A percentile compares a stretch with the other conserved stretches of the same genome.
These are phyloP conservation scores for Aepyceros melampus DNA, from an alignment of 2,113 vertebrate species.

Conservation along the genomic window DNA sequence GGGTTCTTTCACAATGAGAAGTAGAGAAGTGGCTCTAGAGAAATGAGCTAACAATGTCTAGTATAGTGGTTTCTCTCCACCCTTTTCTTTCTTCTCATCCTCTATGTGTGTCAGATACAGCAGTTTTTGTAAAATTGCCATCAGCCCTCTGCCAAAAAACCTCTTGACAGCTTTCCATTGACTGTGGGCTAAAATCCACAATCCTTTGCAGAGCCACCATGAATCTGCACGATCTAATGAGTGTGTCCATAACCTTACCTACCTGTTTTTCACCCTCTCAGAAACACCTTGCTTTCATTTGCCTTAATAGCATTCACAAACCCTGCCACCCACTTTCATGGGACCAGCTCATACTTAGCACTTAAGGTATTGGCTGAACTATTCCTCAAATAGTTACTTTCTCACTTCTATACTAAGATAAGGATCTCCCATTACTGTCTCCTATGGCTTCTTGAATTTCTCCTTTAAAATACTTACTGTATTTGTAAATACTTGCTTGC, in stretches of 20 bases:
- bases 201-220: neutral
- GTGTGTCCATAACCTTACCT: neutral
- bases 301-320: neutral
- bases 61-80: neutral
- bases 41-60: neutral
- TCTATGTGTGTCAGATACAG: neutral
- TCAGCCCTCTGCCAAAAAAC: neutral
- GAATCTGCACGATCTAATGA: neutral
- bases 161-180: neutral
- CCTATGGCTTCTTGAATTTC: neutral
- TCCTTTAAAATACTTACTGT: slow-evolving; percentile 5
- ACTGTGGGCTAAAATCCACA: neutral
- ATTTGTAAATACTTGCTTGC: neutral
- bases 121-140: slow-evolving; percentile 6
- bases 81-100: neutral
- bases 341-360: neutral
- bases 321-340: neutral
- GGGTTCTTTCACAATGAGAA: neutral
- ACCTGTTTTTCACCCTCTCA: neutral
- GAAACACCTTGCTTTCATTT: neutral
- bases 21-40: neutral
- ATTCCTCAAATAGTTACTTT: neutral
- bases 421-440: neutral
- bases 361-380: neutral
- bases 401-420: neutral